Conservation (phyloP, 2,888 invertebrate species). For the Lutraria lutraria region DNA sequence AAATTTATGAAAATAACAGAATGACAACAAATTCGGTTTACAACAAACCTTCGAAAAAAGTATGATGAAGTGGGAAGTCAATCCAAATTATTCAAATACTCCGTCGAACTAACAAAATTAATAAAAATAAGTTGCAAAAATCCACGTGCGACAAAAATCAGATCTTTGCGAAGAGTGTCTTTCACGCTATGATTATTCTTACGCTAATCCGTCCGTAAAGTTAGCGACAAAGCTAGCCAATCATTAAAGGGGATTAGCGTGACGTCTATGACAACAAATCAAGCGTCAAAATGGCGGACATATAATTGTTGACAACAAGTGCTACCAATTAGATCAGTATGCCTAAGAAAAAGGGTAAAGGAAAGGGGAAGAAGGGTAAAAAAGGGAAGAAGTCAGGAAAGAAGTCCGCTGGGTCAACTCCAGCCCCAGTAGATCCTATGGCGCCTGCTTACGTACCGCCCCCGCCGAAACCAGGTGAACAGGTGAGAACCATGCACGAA, state of each 20-base stretch:
- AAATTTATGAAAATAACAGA: neutral
- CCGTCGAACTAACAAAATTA: neutral
- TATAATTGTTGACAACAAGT: slow-evolving; percentile 63
- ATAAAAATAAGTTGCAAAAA: neutral
- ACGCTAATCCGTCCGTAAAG: neutral
- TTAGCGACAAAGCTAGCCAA: slow-evolving; percentile 36
- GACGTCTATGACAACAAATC: slow-evolving; percentile 75
- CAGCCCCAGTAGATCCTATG: slow-evolving; percentile 72
- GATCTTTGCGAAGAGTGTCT: neutral
- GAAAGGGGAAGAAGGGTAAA: slow-evolving; percentile 70
- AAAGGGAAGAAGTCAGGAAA: slow-evolving; percentile 65
- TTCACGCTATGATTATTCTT: neutral
- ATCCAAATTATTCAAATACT: neutral
- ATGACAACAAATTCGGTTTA: neutral
- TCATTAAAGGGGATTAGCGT: slow-evolving; percentile 38
- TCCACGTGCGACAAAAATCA: neutral
- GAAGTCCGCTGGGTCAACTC: slow-evolving; percentile 51
- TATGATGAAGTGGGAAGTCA: neutral
- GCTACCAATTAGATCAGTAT: slow-evolving; percentile 50
- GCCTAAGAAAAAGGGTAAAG: slow-evolving; percentile 72
- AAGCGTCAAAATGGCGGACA: slow-evolving; percentile 76
- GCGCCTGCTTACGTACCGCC: slow-evolving; percentile 75
- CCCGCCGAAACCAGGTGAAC: slow-evolving; percentile 81
- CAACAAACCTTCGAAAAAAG: neutral
- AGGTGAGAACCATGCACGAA: too few relatives aligned